phyloP scores from a whole-genome alignment of 2,888 invertebrate genomes.

The Heteromurus nitidus region DNA sequence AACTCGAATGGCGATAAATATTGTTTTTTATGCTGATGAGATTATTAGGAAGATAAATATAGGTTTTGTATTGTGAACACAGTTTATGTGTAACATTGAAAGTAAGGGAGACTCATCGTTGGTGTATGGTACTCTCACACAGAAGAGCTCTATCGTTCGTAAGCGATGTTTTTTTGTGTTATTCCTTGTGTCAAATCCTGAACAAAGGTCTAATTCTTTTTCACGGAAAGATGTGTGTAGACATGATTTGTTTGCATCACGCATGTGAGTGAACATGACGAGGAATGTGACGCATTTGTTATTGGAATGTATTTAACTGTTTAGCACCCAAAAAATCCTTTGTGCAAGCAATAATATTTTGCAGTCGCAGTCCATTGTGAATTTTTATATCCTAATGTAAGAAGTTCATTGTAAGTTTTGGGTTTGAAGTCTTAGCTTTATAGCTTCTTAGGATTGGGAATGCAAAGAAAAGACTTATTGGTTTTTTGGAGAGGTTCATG shows the following conservation, averaged over 20 bases:
- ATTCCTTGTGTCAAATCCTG: too few species aligned
- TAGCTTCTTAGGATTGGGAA: too few species aligned
- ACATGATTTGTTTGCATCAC: constrained; percentile 52
- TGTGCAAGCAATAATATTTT: too few species aligned
- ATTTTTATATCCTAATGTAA: too few species aligned
- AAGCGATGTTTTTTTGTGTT: too few species aligned
- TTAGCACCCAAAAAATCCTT: background rate
- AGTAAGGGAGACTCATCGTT: constrained; percentile 14
- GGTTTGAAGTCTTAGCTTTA: too few species aligned
- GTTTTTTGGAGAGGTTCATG: too few species aligned
- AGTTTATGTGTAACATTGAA: constrained; percentile 8
- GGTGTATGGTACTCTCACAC: constrained; percentile 1
- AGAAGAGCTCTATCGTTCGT: constrained; percentile 5
- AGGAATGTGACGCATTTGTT: constrained; percentile 6
- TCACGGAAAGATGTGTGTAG: background rate
- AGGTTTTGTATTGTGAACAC: constrained; percentile 10
- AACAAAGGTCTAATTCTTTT: too few species aligned
- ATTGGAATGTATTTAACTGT: constrained; percentile 15
- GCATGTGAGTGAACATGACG: constrained; percentile 12
- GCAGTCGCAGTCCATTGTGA: too few species aligned
- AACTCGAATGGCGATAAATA: constrained; percentile 16
- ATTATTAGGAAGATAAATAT: constrained; percentile 34
- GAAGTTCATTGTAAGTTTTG: too few species aligned
- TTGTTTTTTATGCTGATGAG: constrained; percentile 19
- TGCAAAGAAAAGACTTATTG: too few species aligned